Percentiles rank a stretch among this genome's conserved stretches.
Evolutionary conservation across 2,797 vertebrate species (phyloP).

Genomic region (Mus caroli): DNA sequence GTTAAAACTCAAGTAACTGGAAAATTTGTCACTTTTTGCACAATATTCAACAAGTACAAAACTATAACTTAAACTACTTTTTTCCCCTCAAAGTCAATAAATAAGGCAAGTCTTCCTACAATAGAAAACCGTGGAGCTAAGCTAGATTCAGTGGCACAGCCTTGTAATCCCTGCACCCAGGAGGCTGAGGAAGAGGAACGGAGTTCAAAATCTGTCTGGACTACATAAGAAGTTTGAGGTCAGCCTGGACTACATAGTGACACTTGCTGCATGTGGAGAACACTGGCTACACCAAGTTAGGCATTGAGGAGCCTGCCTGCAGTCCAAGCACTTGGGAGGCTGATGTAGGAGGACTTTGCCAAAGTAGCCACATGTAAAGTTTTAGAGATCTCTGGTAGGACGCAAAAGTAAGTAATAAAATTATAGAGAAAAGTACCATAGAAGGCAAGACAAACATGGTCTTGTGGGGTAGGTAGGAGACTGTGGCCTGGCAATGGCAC

Average conservation of each 20-base stretch:
- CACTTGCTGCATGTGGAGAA: background rate
- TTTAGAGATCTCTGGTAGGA: background rate
- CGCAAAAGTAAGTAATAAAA: background rate
- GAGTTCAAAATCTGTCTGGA: background rate
- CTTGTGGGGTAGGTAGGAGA: background rate
- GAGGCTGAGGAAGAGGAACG: background rate
- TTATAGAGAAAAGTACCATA: background rate
- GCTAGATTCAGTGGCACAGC: background rate
- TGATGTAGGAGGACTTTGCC: background rate
- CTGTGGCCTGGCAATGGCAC: background rate
- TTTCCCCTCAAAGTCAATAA: background rate
- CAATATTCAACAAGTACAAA: background rate
- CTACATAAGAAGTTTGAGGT: background rate
- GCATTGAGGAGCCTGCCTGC: background rate
- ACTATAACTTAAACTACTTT: constrained; percentile 16
- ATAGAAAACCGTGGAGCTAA: background rate
- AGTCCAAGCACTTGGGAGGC: background rate
- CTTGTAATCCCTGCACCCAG: background rate
- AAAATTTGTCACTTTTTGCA: background rate
- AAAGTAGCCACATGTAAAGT: background rate
- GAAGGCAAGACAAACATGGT: background rate
- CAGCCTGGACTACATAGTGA: background rate
- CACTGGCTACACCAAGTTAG: background rate
- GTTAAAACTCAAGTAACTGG: background rate
- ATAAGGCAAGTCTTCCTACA: background rate